Percentiles rank a stretch among this genome's conserved stretches.
Conservation (phyloP, 2,797 vertebrate genomes). For the Squalus acanthias region DNA sequence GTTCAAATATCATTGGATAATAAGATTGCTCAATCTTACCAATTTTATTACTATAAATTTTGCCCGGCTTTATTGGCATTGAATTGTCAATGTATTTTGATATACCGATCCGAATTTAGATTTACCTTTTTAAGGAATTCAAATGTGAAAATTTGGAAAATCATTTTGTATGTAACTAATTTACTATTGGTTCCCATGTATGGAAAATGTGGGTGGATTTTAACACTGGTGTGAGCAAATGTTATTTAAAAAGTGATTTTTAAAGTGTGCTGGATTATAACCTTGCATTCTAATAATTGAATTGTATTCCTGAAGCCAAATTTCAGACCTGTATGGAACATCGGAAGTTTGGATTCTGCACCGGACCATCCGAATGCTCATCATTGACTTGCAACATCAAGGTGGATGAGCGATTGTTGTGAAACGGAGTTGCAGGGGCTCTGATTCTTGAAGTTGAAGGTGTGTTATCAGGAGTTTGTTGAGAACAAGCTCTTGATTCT, state of each 20-base stretch:
- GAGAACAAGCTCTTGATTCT: conserved; percentile 38
- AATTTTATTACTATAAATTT: neutral
- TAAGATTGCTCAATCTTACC: too few species aligned
- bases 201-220: neutral
- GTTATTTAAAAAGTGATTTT: neutral
- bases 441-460: conserved; percentile 36
- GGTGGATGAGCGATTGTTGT: conserved; percentile 35
- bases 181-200: neutral
- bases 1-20: neutral
- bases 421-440: conserved; percentile 29
- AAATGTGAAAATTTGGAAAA: neutral
- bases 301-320: conserved; percentile 38
- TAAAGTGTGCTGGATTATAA: conserved; percentile 32
- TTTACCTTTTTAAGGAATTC: neutral
- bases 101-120: neutral
- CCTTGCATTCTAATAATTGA: conserved; percentile 35
- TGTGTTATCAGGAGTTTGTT: conserved; percentile 38
- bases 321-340: conserved; percentile 28
- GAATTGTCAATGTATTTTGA: neutral
- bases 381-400: conserved; percentile 27
- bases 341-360: conserved; percentile 33
- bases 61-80: neutral
- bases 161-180: neutral
- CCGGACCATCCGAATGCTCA: conserved; percentile 29
- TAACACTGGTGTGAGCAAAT: conserved; percentile 32